Percentiles rank a stretch among this genome's conserved stretches.
Evolutionary conservation across 2,888 invertebrate species (phyloP).

Genomic region (Parthenolecanium corni): DNA sequence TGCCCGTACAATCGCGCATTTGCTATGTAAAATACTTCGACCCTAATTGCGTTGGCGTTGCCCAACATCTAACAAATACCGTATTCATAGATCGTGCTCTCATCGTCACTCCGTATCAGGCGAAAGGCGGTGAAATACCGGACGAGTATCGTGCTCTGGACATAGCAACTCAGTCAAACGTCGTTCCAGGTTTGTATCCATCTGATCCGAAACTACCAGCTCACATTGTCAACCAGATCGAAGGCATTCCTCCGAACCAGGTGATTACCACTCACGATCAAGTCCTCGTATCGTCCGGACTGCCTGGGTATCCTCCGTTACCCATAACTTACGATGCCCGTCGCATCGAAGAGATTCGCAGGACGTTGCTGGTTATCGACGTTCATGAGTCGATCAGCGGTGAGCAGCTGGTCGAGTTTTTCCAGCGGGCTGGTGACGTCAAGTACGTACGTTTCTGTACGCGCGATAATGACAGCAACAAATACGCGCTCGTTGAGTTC

Average conservation of each 20-base stretch:
- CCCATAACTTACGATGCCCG: slow-evolving; percentile 77
- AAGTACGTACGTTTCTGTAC: slow-evolving; percentile 88
- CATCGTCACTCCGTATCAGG: slow-evolving; percentile 83
- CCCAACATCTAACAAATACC: slow-evolving; percentile 96
- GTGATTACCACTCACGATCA: slow-evolving; percentile 86
- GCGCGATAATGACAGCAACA: slow-evolving; percentile 61
- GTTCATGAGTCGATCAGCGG: slow-evolving; percentile 56
- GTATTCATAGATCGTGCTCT: slow-evolving; percentile 96
- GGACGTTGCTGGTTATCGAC: slow-evolving; percentile 80
- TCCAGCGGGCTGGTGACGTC: slow-evolving; percentile 79
- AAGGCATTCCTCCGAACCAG: slow-evolving; percentile 70
- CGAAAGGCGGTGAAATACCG: slow-evolving; percentile 65
- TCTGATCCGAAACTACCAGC: slow-evolving; percentile 79
- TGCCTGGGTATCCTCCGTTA: slow-evolving; percentile 83
- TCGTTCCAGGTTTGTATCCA: slow-evolving; percentile 72
- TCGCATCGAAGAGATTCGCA: slow-evolving; percentile 88
- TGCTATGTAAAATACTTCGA: slow-evolving; percentile 95
- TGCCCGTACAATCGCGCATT: slow-evolving; percentile 82
- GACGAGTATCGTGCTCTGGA: slow-evolving; percentile 90
- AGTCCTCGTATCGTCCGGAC: slow-evolving; percentile 61
- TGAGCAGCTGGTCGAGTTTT: slow-evolving; percentile 77
- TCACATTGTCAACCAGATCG: slow-evolving; percentile 77
- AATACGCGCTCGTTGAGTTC: slow-evolving; percentile 84
- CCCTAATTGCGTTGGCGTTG: slow-evolving; percentile 75
- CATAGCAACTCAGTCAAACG: slow-evolving; percentile 77